Evolutionary conservation across 2,888 invertebrate genomes (phyloP), one percentile per base, ranked within the genome.

Genomic region (Nasonovia ribisnigri): DNA sequence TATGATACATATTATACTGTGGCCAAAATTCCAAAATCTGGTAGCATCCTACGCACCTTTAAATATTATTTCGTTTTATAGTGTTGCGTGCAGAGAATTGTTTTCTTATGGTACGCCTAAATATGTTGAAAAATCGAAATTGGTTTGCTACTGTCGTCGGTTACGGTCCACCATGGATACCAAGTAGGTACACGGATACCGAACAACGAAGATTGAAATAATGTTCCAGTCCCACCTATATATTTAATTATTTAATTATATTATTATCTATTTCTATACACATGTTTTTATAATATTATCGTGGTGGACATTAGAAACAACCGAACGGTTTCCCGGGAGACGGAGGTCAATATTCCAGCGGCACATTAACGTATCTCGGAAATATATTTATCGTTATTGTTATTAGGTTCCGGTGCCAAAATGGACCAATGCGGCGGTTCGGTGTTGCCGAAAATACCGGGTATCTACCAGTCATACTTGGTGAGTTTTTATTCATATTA

Each of bases 381-480:
- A 54, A 36, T 51, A 88, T 48, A 51, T 88, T 88, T 84, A 36
- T 88, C 51, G 36, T 46, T 86, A 36, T 77, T 77, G 77, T 86
- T 46, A 86, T 43, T 46, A 2, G 46, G 20, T 60, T 46, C 60
- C 60, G 57, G 57, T 20, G 60, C 67, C 11, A 43, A 77, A 29
- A 60, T 6, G 43, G 43, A 29, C 91, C 48, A 11, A 20, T 20
- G 43, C 20, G 43, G 77, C 86, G 46, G 60, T 43, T 11, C 48
- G 46, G 1, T 8, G 8, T 92, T 92, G n/a, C 92, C 92, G 20
- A 92, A 88, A 51, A 77, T 92, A 88, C 92, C 88, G 2, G 92
- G 92, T 29, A 13, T 92, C 13, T 77, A 67, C 10, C 92, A 51
- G 42, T 51, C 87, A 20, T 77, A 42, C 36, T n/a, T 0, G 92